Evolutionary conservation across 2,797 vertebrate genomes (phyloP), one percentile per base, ranked within the genome.

Genomic region (Mycteria americana): DNA sequence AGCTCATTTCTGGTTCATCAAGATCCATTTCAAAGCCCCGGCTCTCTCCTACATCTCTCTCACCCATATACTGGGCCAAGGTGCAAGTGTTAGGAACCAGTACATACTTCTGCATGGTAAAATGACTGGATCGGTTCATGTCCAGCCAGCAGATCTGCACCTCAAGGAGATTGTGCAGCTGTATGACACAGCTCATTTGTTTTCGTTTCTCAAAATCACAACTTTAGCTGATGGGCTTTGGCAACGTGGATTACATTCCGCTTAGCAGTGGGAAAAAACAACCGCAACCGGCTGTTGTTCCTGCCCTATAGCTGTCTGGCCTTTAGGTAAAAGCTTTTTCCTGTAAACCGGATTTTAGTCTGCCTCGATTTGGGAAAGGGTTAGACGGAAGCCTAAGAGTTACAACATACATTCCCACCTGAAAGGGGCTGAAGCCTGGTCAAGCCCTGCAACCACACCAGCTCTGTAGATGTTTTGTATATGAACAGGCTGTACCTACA

Each of bases 181-280:
- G 73, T 6, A 56, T 35, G 54, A 92, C 73, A 88, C 51, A 81
- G 85, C 43, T 95, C 60, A 75, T 88, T 89, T 89, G 45, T 25
- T 96, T 91, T 85, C 5, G 2, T 91, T 92, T 85, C 88, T 33
- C 76, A 72, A 93, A 90, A 88, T 92, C 79, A 94, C 62, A 84
- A 18, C 54, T 63, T 90, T 10, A 86, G 79, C 54, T 82, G 85
- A 89, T 23, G 39, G 63, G 31, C 73, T 88, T 65, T 90, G 85
- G 82, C 33, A 79, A 24, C 13, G 24, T 6, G 51, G 65, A 68
- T 80, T 63, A 72, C 82, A 77, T 93, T 91, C 56, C 86, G 56
- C 41, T 68, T 33, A 67, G 37, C 68, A 74, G 41, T 1, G 0
- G 18, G 69, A 39, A 43, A 57, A 73, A 50, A 37, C 28, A 67